Base-by-base conservation (phyloP, 2,797 vertebrate genomes). In the Lutjanus campechanus region DNA sequence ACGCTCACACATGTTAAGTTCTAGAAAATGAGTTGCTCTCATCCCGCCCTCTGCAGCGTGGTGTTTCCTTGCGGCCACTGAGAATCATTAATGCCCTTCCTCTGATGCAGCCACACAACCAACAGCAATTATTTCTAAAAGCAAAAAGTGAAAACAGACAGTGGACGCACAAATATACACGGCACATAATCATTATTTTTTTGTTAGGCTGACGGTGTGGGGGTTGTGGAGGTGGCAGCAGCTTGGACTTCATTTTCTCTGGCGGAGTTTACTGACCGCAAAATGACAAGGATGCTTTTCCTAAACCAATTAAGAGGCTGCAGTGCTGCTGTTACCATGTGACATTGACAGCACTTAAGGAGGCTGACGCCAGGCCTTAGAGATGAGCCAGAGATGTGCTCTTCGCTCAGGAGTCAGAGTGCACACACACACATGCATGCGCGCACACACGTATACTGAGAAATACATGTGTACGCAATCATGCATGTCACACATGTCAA, bases 121-220 rank as follows among this genome's bases (percentile, higher is more conserved):
- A 92, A 93, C 89, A 94, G 92, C 94, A 96, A 96, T 96, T 96
- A 95, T 94, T 95, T 95, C 91, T 93, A 94, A 95, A 95, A 94
- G 93, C 90, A 92, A 93, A 93, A 94, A 91, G 86, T 89, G 83
- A 91, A 93, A 92, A 91, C 89, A 90, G 87, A 85, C 88, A 89
- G 85, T 58, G 62, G 77, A 91, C 87, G 79, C 89, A 91, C 85
- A 91, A 91, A 91, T 90, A 90, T 89, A 92, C 89, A 92, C 88
- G 40, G 82, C 90, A 90, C 79, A 92, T 91, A 92, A 94, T 93
- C 89, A 92, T 94, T 92, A 91, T 88, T 92, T 91, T 90, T 91
- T 87, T 89, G 87, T 89, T 88, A 60, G 84, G 76, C 61, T 84
- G 85, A 79, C 69, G 87, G 76, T 84, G 86, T 84, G 88, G 84